Conservation (phyloP, 2,113 vertebrate genomes). For the Odontesthes bonariensis region DNA sequence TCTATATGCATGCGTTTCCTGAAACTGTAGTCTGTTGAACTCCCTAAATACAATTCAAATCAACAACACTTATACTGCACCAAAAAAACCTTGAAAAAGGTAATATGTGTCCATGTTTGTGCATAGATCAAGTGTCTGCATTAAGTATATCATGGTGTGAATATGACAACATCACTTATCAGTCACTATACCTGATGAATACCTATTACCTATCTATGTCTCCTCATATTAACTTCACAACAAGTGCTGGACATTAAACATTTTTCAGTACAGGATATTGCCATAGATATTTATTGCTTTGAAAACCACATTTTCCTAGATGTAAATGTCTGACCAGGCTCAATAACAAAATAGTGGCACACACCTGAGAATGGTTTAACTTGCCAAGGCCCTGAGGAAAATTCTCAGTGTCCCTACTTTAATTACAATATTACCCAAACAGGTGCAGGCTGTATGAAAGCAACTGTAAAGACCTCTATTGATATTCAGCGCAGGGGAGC, state of each 20-base stretch:
- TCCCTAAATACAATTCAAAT: neutral
- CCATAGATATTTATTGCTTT: constrained; percentile 27
- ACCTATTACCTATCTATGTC: neutral
- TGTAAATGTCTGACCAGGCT: constrained; percentile 40
- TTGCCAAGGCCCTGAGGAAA: constrained; percentile 67
- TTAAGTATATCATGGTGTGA: neutral
- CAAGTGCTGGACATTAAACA: neutral
- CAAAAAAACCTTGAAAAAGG: neutral
- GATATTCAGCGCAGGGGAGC: constrained; percentile 22
- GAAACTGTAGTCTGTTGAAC: neutral
- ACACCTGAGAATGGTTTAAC: constrained; percentile 56
- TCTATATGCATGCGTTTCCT: neutral
- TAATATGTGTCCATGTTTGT: neutral
- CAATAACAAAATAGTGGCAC: constrained; percentile 43
- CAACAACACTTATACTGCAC: neutral
- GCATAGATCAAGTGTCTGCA: neutral
- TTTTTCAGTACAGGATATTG: constrained; percentile 2
- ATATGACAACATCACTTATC: constrained; percentile 1
- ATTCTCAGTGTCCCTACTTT: constrained; percentile 60
- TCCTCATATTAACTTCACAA: neutral
- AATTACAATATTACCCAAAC: constrained; percentile 73
- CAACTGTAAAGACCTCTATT: constrained; percentile 35
- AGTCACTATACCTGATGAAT: neutral
- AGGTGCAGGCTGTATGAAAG: constrained; percentile 59
- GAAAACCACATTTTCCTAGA: constrained; percentile 34